phyloP scores from a whole-genome alignment of 2,888 invertebrate species.

The Tenthredo mesomela region DNA sequence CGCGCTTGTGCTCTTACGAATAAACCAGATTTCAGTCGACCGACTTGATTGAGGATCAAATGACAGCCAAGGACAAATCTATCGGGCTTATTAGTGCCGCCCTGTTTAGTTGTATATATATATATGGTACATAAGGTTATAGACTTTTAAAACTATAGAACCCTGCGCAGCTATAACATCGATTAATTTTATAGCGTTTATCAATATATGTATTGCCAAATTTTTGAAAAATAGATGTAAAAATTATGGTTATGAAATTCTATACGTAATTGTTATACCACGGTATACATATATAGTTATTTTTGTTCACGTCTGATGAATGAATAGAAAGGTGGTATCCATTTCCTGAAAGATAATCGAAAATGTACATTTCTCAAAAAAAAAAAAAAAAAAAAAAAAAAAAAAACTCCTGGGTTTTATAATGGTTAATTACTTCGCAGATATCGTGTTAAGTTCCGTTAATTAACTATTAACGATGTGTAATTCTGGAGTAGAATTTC shows the following conservation, averaged over 20 bases:
- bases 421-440: neutral
- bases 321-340: neutral
- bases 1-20: constrained; percentile 34
- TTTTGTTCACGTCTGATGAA: neutral
- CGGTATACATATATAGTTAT: too few species aligned
- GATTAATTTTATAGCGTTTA: neutral
- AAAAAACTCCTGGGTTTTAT: neutral
- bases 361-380: neutral
- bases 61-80: constrained; percentile 61
- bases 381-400: neutral
- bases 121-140: constrained; percentile 1
- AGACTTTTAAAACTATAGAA: neutral
- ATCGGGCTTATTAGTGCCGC: constrained; percentile 58
- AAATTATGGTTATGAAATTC: neutral
- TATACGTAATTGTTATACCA: too few species aligned
- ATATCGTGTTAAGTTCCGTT: neutral
- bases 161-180: neutral
- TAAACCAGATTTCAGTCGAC: constrained; percentile 51
- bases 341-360: neutral
- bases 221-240: neutral
- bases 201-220: neutral
- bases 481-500: constrained; percentile 7
- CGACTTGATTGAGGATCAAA: constrained; percentile 62
- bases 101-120: constrained; percentile 14
- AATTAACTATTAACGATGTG: constrained; percentile 10